Percentiles rank a stretch among this genome's conserved stretches.
phyloP scores from a whole-genome alignment of 2,113 vertebrate species.

The Dipodomys merriami region DNA sequence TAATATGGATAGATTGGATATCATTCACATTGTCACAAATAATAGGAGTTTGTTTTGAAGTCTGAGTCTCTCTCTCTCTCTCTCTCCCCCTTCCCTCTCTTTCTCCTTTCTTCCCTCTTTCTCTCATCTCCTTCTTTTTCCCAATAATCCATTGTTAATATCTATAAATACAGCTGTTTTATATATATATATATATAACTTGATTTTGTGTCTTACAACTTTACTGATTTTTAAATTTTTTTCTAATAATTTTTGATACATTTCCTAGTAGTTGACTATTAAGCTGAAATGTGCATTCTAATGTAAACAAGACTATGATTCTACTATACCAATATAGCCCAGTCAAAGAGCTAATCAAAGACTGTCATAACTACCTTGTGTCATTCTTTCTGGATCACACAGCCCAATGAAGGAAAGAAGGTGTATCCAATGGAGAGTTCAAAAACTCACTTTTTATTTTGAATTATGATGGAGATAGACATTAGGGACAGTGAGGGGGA shows the following conservation, averaged over 20 bases:
- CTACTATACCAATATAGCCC: background rate
- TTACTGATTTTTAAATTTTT: background rate
- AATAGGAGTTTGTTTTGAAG: background rate
- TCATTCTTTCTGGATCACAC: slow-evolving; percentile 11
- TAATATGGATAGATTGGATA: background rate
- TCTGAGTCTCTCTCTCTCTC: too few species aligned
- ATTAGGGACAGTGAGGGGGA: background rate
- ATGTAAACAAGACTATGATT: background rate
- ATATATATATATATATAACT: background rate
- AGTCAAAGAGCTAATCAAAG: background rate
- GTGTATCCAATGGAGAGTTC: background rate
- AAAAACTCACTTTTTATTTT: slow-evolving; percentile 47
- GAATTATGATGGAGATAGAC: background rate
- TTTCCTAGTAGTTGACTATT: background rate
- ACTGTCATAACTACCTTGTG: background rate
- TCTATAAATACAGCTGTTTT: background rate
- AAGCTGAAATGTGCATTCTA: slow-evolving; percentile 3
- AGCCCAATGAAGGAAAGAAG: background rate
- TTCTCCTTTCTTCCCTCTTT: background rate
- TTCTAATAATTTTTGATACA: background rate
- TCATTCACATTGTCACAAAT: background rate
- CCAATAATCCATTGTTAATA: background rate
- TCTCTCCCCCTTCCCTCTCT: too few species aligned
- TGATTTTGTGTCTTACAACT: background rate
- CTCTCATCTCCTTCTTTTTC: background rate